These are phyloP conservation scores for Matsumyia berberina DNA, from an alignment of 2,888 invertebrate genomes.

Conservation along the genomic window DNA sequence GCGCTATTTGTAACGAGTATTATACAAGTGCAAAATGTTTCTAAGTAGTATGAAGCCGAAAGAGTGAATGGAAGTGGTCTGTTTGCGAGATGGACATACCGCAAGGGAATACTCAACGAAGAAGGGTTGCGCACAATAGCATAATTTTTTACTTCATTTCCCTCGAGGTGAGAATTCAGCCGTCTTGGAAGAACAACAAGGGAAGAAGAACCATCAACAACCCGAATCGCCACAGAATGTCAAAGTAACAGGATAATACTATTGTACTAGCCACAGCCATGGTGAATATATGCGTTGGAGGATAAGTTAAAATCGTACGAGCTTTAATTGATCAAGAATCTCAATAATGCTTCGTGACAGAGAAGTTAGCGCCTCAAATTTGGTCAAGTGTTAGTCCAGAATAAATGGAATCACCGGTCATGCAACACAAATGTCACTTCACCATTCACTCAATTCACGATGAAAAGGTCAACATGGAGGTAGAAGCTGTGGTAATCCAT, in stretches of 20 bases:
- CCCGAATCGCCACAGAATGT: slow-evolving; percentile 1
- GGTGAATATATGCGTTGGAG: no score
- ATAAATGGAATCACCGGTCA: slow-evolving; percentile 24
- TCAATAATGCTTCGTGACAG: no score
- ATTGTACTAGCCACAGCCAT: not conserved
- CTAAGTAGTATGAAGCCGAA: slow-evolving; percentile 27
- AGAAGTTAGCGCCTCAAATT: slow-evolving; percentile 18
- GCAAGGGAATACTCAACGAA: slow-evolving; percentile 19
- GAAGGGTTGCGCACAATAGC: slow-evolving; percentile 24
- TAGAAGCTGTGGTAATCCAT: slow-evolving; percentile 2
- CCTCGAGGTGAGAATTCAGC: slow-evolving; percentile 18
- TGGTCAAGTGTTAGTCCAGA: slow-evolving; percentile 8
- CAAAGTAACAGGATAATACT: slow-evolving; percentile 9
- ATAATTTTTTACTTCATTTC: slow-evolving; percentile 26
- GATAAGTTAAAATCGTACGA: no score
- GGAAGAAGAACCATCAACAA: slow-evolving; percentile 20
- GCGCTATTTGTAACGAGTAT: slow-evolving; percentile 14
- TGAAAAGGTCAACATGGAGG: slow-evolving; percentile 4
- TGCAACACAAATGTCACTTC: slow-evolving; percentile 1
- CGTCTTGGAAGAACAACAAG: slow-evolving; percentile 12
- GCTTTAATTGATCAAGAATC: no score
- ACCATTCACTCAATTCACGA: no score
- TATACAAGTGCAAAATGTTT: slow-evolving; percentile 15
- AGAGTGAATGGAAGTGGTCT: slow-evolving; percentile 27
- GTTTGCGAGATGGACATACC: slow-evolving; percentile 16